Conservation (phyloP, 1,140 invertebrate species). For the Drosophila santomea region DNA sequence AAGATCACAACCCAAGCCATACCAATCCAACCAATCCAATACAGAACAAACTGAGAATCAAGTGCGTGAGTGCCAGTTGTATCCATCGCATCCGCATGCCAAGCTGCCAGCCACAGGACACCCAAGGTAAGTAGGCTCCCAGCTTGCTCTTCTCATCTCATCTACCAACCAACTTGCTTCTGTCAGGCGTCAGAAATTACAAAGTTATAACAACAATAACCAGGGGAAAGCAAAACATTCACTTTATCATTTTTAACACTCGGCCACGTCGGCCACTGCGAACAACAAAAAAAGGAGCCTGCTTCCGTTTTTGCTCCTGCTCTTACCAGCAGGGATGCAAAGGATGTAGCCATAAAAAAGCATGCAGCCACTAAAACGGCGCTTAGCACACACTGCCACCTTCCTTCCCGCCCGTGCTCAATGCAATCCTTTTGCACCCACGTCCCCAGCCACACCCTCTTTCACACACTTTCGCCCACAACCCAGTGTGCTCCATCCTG, state of each 20-base stretch:
- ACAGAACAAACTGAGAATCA: conserved; percentile 12
- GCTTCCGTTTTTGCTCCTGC: conserved; percentile 7
- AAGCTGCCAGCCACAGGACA: conserved; percentile 3
- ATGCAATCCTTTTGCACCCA: too few species aligned
- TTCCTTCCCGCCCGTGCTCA: not conserved
- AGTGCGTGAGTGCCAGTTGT: conserved; percentile 9
- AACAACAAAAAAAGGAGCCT: not conserved
- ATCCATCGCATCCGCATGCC: too few species aligned
- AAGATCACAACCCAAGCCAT: not conserved
- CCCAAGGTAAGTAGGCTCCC: conserved; percentile 17
- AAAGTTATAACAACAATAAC: conserved; percentile 80
- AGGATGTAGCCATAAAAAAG: conserved; percentile 19
- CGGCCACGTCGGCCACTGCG: conserved; percentile 8
- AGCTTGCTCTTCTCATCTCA: not conserved
- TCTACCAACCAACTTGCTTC: not conserved
- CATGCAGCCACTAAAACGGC: conserved; percentile 67
- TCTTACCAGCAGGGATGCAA: conserved; percentile 7
- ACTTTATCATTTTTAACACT: conserved; percentile 77
- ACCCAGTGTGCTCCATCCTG: not conserved
- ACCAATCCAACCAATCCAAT: conserved; percentile 2
- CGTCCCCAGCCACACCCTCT: not conserved
- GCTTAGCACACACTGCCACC: conserved; percentile 56
- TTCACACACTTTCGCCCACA: too few species aligned
- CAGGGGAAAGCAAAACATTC: conserved; percentile 70
- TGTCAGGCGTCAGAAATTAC: conserved; percentile 62